Evolutionary conservation across 1,140 invertebrate species (phyloP).

Genomic region (Cydia fagiglandana): DNA sequence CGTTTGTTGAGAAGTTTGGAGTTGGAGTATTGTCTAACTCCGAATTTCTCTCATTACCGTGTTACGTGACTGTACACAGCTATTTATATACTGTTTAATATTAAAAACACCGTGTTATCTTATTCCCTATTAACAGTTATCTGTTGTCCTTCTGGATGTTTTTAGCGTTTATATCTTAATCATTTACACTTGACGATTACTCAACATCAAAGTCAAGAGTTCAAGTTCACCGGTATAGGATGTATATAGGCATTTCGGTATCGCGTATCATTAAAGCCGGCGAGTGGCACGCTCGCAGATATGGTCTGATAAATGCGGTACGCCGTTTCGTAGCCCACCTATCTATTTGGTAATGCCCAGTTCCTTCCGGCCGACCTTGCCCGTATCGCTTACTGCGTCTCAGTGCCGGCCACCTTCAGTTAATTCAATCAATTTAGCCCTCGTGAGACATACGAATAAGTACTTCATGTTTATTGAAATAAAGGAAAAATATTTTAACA

Average conservation of each 20-base stretch:
- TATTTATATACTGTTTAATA: not conserved
- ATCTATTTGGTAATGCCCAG: conserved; percentile 61
- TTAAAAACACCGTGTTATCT: not conserved
- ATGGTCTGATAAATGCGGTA: conserved; percentile 50
- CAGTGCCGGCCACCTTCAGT: conserved; percentile 15
- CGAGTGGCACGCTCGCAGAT: conserved; percentile 34
- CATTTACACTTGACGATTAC: conserved; percentile 1
- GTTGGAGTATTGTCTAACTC: too few species aligned
- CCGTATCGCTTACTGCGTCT: conserved; percentile 41
- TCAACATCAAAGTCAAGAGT: conserved; percentile 32
- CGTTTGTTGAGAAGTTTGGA: too few species aligned
- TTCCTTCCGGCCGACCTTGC: conserved; percentile 68
- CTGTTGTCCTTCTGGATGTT: conserved; percentile 14
- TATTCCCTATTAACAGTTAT: not conserved
- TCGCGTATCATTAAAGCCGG: conserved; percentile 44
- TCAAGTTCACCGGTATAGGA: conserved; percentile 42
- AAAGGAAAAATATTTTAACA: too few species aligned
- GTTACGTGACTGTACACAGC: not conserved
- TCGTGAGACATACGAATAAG: not conserved
- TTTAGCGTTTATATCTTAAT: not conserved
- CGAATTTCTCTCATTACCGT: too few species aligned
- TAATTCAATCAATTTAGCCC: conserved; percentile 3
- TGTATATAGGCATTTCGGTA: conserved; percentile 32
- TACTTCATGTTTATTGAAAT: too few species aligned
- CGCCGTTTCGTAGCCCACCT: conserved; percentile 44